These are phyloP conservation scores for Phoenoteleia sp. DNA, from an alignment of 2,888 invertebrate genomes.

Conservation along the genomic window DNA sequence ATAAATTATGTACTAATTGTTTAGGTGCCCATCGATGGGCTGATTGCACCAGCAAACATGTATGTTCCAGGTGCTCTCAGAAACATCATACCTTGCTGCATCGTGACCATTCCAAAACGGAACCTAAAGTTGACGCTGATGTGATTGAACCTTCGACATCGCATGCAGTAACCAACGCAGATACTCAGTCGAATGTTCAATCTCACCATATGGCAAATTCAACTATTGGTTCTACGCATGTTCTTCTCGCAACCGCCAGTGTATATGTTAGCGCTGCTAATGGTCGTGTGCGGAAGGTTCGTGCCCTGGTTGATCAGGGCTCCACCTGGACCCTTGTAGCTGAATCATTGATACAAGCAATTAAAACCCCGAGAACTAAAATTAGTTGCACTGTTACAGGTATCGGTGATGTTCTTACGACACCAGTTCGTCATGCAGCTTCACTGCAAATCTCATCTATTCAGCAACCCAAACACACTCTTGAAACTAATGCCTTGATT, in stretches of 20 bases:
- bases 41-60: slow-evolving; percentile 3
- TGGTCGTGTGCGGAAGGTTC: too few species aligned
- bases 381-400: neutral
- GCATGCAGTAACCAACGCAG: neutral
- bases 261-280: too few species aligned
- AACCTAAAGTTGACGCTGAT: neutral
- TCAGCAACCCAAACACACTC: neutral
- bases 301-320: too few species aligned
- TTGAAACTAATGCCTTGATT: neutral
- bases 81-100: slow-evolving; percentile 7
- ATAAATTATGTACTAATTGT: slow-evolving; percentile 25
- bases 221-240: neutral
- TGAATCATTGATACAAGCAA: neutral
- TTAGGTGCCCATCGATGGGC: slow-evolving; percentile 2
- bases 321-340: neutral
- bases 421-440: neutral
- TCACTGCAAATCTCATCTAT: neutral
- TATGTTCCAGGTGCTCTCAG: neutral
- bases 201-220: neutral
- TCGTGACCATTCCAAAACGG: neutral
- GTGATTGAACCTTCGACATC: too few species aligned
- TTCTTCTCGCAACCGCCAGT: neutral
- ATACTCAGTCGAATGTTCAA: neutral
- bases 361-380: neutral
- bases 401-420: neutral